Base-by-base conservation (phyloP, 2,113 vertebrate genomes). In the Microtus oregoni region DNA sequence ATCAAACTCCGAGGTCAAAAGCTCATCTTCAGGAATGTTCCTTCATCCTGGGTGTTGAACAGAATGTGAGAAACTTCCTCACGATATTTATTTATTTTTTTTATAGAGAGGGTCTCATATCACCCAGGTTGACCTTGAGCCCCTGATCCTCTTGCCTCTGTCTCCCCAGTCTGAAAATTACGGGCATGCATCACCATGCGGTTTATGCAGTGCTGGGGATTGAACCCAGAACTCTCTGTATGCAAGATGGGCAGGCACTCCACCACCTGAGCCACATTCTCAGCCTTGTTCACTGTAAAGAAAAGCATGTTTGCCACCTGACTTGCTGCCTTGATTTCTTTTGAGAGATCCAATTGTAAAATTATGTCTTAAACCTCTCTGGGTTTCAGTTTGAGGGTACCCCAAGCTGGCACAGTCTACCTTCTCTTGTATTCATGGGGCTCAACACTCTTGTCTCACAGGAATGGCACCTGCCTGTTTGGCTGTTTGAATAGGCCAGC, bases 131-230 rank as follows among this genome's bases (percentile, higher is more conserved):
- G 50, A 24, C 22, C 68, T 41, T 38, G 68, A 75, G 32, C 35
- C 30, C 86, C 4, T 73, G 7, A 58, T 11, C 50, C 26, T 44
- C 12, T 15, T 85, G 58, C 24, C n/a, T 75, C 7, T 52, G 19
- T 50, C 32, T 55, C 20, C 47, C 65, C 24, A 72, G 67, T 73
- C 6, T n/a, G n/a, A 4, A 50, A 52, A 55, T 58, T n/a, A 73
- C 7, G 30, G 68, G 68, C 0, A 15, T 12, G 24, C 6, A 24
- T 14, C 24, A 19, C 50, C 8, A 73, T 8, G 5, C 1, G 7
- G 44, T 72, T 38, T 28, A 17, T 38, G 47, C 20, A 28, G 67
- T 73, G 50, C 44, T n/a, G 65, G 65, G 85, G 6, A 26, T 86
- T 3, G 19, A 68, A 86, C 19, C 35, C 13, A 30, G 68, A 2